Conservation (phyloP, 2,113 vertebrate species). For the Sylvilagus bachmani region DNA sequence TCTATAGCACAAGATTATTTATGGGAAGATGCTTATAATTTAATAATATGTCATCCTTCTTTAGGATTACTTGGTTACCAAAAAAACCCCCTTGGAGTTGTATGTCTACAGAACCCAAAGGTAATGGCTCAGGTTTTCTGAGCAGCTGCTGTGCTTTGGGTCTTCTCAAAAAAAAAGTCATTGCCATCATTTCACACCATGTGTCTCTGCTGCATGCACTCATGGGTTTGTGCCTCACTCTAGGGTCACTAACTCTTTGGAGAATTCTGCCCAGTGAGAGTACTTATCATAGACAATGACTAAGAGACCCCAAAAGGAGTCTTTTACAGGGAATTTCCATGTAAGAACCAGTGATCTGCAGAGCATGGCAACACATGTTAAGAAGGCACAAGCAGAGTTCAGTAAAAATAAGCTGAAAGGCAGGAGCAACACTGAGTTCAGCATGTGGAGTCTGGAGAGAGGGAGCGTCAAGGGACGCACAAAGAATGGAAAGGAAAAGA, state of each 20-base stretch:
- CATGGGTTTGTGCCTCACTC: background rate
- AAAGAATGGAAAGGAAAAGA: background rate
- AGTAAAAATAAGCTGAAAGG: background rate
- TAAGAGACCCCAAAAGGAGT: background rate
- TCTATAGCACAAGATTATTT: background rate
- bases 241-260: background rate
- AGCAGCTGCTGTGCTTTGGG: background rate
- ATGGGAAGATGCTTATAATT: background rate
- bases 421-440: background rate
- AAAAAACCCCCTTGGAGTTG: background rate
- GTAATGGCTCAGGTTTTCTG: background rate
- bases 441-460: background rate
- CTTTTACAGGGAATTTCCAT: background rate
- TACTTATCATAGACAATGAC: background rate
- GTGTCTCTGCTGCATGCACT: background rate
- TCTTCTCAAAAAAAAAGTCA: background rate
- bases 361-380: no score
- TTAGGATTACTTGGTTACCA: conserved; percentile 24
- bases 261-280: background rate
- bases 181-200: background rate
- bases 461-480: background rate
- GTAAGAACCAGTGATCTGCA: background rate
- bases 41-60: background rate
- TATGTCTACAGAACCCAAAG: background rate
- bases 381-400: background rate